A percentile compares a stretch with the other conserved stretches of the same genome.
These are phyloP conservation scores for Ibycter americanus DNA, from an alignment of 2,797 vertebrate species.

Conservation along the genomic window DNA sequence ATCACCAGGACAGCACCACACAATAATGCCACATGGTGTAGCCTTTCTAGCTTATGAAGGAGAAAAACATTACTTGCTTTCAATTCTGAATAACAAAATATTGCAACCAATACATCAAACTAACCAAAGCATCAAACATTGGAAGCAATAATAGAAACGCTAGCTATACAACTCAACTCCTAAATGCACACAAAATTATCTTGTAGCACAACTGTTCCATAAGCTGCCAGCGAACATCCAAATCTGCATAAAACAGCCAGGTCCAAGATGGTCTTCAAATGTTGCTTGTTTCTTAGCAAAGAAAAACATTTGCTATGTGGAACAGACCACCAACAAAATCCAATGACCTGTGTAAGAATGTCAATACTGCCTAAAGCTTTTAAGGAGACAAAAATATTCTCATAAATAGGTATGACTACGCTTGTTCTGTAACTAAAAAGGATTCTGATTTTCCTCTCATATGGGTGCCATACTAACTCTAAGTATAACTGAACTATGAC, in stretches of 20 bases:
- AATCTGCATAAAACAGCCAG: neutral
- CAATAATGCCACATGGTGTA: rapidly evolving
- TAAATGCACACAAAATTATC: neutral
- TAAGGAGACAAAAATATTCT: neutral
- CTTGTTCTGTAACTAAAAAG: neutral
- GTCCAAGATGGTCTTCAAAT: neutral
- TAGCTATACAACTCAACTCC: neutral
- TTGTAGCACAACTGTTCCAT: neutral
- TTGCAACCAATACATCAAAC: neutral
- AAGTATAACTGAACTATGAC: neutral
- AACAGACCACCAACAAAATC: neutral
- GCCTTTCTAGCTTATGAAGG: neutral
- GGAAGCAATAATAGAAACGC: neutral
- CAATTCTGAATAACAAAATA: neutral
- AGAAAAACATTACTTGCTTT: neutral
- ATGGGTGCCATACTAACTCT: rapidly evolving
- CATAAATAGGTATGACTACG: neutral
- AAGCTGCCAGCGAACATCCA: neutral
- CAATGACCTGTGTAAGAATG: neutral
- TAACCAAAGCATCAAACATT: neutral
- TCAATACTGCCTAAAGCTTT: neutral
- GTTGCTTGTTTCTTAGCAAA: neutral
- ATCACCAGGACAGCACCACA: neutral
- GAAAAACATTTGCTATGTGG: neutral
- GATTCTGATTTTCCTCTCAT: neutral